These are phyloP conservation scores for Trachythela sp. DNA, from an alignment of 64 coral and sea anemone genomes.

Conservation along the genomic window DNA sequence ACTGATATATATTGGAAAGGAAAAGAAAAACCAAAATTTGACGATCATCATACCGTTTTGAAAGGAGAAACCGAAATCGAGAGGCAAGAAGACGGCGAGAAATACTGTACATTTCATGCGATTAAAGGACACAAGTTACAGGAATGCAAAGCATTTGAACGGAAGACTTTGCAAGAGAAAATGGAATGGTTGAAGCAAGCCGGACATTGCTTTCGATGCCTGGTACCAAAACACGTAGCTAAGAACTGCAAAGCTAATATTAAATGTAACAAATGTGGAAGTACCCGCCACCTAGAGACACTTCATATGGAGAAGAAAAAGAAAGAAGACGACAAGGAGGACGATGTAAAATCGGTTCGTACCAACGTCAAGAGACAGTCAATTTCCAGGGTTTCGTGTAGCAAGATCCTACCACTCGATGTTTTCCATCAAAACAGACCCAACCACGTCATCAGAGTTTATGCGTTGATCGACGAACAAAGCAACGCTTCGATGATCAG, in stretches of 20 bases:
- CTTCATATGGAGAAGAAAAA: not conserved
- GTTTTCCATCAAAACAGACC: conserved; percentile 11
- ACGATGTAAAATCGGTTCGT: not conserved
- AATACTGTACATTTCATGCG: not conserved
- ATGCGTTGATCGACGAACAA: not conserved
- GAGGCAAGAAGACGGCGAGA: not conserved
- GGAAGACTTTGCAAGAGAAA: not conserved
- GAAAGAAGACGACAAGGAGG: not conserved
- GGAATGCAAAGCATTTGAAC: not conserved
- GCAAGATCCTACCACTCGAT: conserved; percentile 28
- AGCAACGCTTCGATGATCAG: not conserved
- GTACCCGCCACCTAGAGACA: conserved; percentile 7
- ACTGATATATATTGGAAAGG: not conserved
- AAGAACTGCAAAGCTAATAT: conserved; percentile 2
- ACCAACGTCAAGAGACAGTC: not conserved
- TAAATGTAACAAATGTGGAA: conserved; percentile 12
- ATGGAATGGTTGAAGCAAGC: conserved; percentile 35
- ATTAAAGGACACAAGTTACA: not conserved
- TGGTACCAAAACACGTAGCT: conserved; percentile 15
- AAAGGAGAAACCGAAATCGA: not conserved
- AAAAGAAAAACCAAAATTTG: conserved; percentile 16
- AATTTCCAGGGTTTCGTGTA: conserved; percentile 22
- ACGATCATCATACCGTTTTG: not conserved
- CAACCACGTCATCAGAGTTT: not conserved
- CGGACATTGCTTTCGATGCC: conserved; percentile 24